Conservation (phyloP, 1,140 invertebrate species). For the Acromyrmex heyeri region DNA sequence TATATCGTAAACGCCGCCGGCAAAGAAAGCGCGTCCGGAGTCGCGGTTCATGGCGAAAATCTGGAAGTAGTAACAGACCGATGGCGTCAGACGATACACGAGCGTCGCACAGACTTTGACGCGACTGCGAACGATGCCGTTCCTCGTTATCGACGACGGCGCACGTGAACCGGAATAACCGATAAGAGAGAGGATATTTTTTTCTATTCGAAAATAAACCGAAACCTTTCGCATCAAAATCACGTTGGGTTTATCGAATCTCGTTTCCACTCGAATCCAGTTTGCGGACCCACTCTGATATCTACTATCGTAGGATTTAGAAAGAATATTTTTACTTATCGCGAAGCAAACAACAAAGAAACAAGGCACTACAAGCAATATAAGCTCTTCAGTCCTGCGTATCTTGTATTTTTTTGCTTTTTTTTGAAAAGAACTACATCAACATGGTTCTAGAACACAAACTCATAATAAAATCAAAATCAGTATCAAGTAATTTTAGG, state of each 20-base stretch:
- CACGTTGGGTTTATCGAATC: constrained; percentile 51
- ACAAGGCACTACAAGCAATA: background rate
- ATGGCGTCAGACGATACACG: constrained; percentile 40
- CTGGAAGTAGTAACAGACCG: constrained; percentile 51
- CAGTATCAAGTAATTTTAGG: no score
- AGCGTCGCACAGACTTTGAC: constrained; percentile 21
- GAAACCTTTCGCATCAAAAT: constrained; percentile 43
- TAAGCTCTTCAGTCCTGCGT: background rate
- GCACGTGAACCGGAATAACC: constrained; percentile 61
- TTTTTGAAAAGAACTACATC: background rate
- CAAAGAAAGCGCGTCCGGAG: constrained; percentile 2
- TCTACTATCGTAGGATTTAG: background rate
- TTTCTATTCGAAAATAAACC: constrained; percentile 40
- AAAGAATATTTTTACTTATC: constrained; percentile 42
- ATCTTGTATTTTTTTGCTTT: no score
- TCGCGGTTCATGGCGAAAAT: constrained; percentile 5
- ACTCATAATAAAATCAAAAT: no score
- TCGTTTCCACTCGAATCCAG: background rate
- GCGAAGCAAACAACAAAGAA: background rate
- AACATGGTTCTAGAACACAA: no score
- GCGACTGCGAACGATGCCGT: constrained; percentile 32
- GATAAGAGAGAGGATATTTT: constrained; percentile 45
- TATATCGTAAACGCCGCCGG: background rate
- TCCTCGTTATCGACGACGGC: constrained; percentile 43
- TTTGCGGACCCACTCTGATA: background rate